Evolutionary conservation across 1,140 invertebrate species (phyloP).

Genomic region (Meloidogyne chitwoodi): DNA sequence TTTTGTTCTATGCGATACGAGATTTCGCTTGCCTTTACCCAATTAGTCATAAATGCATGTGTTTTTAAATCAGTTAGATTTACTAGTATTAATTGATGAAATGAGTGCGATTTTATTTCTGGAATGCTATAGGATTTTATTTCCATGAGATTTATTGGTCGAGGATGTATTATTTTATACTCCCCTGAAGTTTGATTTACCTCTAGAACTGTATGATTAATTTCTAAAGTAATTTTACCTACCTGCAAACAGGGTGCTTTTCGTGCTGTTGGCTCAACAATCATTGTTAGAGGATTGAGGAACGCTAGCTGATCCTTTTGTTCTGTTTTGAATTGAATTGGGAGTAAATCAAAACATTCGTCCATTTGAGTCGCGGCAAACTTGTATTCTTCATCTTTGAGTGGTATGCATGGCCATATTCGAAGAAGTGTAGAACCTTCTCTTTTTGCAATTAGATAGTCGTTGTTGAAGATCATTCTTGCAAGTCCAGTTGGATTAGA

Average conservation of each 20-base stretch:
- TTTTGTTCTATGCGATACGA: not conserved
- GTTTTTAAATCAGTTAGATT: not conserved
- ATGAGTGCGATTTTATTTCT: not conserved
- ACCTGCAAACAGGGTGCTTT: not conserved
- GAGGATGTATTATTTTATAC: not conserved
- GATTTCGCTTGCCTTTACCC: not conserved
- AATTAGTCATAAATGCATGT: not conserved
- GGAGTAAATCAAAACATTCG: slow-evolving; percentile 3
- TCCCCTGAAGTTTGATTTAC: not conserved
- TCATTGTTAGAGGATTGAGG: not conserved
- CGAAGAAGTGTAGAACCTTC: not conserved
- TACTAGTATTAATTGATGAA: not conserved
- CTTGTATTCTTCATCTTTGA: not conserved
- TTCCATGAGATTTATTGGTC: not conserved
- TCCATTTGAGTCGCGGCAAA: not conserved
- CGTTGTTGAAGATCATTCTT: not conserved
- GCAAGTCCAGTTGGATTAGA: not conserved
- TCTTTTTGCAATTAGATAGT: not conserved
- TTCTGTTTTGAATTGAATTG: not conserved
- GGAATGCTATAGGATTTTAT: not conserved
- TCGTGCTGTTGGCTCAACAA: not conserved
- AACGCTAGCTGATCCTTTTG: not conserved
- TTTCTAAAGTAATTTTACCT: not conserved
- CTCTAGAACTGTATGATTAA: not conserved
- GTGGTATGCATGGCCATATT: not conserved